These are phyloP conservation scores for Halcyon badia DNA, from an alignment of 2,797 vertebrate genomes.

Conservation along the genomic window DNA sequence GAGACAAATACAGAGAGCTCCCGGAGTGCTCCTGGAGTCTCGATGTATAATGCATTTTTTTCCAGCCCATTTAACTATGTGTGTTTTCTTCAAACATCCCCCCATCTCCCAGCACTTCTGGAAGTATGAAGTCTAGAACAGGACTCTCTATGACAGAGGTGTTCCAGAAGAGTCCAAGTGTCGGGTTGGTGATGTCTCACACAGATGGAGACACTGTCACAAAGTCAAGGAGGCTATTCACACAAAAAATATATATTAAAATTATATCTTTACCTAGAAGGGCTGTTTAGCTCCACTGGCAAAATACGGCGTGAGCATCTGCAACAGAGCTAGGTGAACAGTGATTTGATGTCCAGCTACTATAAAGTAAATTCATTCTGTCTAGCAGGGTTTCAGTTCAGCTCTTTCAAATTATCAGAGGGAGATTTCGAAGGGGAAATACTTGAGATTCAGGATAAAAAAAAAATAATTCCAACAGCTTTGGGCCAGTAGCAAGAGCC, in stretches of 20 bases:
- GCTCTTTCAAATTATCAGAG: not conserved
- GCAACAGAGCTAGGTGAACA: not conserved
- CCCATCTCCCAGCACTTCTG: not conserved
- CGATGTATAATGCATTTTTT: slow-evolving; percentile 19
- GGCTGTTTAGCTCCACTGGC: not conserved
- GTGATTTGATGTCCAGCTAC: not conserved
- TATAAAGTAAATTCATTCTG: not conserved
- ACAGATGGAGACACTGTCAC: not conserved
- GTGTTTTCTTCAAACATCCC: not conserved
- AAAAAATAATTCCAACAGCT: not conserved
- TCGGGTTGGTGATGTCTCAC: not conserved
- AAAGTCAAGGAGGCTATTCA: not conserved
- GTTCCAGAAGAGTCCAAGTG: not conserved
- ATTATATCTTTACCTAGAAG: not conserved
- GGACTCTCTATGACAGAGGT: not conserved
- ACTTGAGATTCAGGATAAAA: not conserved
- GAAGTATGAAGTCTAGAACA: not conserved
- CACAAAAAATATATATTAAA: not conserved
- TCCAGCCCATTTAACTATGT: slow-evolving; percentile 13
- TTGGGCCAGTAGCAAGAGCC: not conserved
- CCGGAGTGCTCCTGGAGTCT: slow-evolving; percentile 3
- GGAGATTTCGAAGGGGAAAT: not conserved
- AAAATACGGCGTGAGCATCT: not conserved
- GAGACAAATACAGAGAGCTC: slow-evolving; percentile 42
- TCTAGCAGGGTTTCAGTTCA: not conserved